A percentile compares a stretch with the other conserved stretches of the same genome.
phyloP scores from a whole-genome alignment of 2,888 invertebrate species.

The Andrena camellia region DNA sequence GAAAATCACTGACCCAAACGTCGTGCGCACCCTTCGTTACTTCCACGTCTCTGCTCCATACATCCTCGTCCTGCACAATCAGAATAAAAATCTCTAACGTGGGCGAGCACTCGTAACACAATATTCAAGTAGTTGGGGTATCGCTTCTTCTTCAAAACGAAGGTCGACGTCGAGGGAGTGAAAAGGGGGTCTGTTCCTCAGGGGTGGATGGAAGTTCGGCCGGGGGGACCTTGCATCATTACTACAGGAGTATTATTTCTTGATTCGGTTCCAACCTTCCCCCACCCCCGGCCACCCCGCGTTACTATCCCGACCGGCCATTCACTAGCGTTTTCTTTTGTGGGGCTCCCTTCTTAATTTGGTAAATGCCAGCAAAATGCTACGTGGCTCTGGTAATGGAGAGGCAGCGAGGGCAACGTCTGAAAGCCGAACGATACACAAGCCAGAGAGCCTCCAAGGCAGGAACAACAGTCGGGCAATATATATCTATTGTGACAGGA shows the following conservation, averaged over 20 bases:
- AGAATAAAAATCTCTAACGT: constrained; percentile 14
- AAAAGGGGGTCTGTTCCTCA: constrained; percentile 58
- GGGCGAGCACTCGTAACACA: constrained; percentile 21
- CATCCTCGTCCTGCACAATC: not conserved
- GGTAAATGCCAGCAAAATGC: constrained; percentile 83
- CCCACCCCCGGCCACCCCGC: constrained; percentile 27
- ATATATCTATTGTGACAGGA: constrained; percentile 43
- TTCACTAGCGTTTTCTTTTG: constrained; percentile 71
- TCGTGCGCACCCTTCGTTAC: not conserved
- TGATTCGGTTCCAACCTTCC: constrained; percentile 76
- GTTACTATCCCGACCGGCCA: constrained; percentile 45
- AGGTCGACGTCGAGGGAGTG: constrained; percentile 43
- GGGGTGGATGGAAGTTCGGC: constrained; percentile 57
- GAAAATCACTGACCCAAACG: not conserved
- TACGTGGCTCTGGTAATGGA: constrained; percentile 69
- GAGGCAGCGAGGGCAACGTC: constrained; percentile 50
- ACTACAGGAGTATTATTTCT: constrained; percentile 80
- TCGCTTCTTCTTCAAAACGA: constrained; percentile 61
- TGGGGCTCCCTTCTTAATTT: constrained; percentile 79
- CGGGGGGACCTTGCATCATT: constrained; percentile 74
- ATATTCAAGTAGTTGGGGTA: constrained; percentile 50
- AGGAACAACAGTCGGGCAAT: constrained; percentile 66
- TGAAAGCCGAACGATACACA: constrained; percentile 61
- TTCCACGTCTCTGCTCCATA: not conserved
- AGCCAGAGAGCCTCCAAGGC: constrained; percentile 83